Evolutionary conservation across 1,140 invertebrate genomes (phyloP).

Genomic region (Brachionus plicatilis): DNA sequence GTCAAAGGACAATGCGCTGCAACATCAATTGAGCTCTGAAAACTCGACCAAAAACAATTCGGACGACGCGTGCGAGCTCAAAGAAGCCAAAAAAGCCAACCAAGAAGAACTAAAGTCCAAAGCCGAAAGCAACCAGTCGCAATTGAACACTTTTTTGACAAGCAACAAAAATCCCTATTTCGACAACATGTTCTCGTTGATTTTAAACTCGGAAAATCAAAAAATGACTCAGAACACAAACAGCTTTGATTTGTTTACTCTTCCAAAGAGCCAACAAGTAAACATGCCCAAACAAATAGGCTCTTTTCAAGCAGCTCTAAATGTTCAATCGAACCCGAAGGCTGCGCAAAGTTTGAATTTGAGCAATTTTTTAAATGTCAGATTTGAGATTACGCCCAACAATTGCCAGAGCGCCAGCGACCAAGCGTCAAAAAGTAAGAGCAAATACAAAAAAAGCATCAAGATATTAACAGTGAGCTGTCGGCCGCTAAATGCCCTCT

Average conservation of each 20-base stretch:
- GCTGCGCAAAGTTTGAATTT: not conserved
- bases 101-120: not conserved
- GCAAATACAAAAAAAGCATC: slow-evolving; percentile 36
- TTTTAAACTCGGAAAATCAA: slow-evolving; percentile 7
- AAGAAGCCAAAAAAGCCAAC: not conserved
- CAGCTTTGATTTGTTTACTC: slow-evolving; percentile 16
- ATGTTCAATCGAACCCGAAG: not conserved
- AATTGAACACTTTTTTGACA: not conserved
- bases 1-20: not conserved
- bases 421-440: slow-evolving; percentile 3
- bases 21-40: not conserved
- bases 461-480: slow-evolving; percentile 26
- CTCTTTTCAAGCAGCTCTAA: not conserved
- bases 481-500: not conserved
- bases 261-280: not conserved
- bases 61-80: not conserved
- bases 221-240: not conserved
- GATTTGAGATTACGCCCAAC: slow-evolving; percentile 17
- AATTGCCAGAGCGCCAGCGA: not conserved
- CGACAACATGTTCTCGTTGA: slow-evolving; percentile 29
- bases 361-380: slow-evolving; percentile 32
- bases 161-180: slow-evolving; percentile 6
- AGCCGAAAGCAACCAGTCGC: not conserved
- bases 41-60: slow-evolving; percentile 31
- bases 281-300: not conserved